These are phyloP conservation scores for Calidris pugnax DNA, from an alignment of 2,113 vertebrate species.

Conservation along the genomic window DNA sequence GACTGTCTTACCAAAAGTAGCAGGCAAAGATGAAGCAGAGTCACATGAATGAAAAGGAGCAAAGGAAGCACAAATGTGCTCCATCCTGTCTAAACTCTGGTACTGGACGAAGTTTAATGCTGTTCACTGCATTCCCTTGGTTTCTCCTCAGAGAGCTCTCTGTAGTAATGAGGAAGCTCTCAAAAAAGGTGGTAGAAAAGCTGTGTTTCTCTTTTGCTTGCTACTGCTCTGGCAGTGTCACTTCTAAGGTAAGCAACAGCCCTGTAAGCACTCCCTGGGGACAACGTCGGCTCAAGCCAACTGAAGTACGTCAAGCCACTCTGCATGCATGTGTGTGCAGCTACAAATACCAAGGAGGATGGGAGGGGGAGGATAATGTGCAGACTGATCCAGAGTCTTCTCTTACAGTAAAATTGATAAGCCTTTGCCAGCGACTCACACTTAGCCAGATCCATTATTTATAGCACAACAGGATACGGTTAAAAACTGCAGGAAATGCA, in stretches of 20 bases:
- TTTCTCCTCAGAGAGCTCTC: background rate
- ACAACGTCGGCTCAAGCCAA: background rate
- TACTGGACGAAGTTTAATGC: fast-evolving
- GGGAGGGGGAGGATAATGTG: background rate
- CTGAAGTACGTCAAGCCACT: background rate
- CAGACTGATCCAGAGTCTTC: background rate
- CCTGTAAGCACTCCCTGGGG: background rate
- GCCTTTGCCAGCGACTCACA: background rate
- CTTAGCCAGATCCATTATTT: constrained; percentile 4
- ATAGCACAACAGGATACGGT: background rate
- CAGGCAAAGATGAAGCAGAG: background rate
- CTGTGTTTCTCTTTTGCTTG: background rate
- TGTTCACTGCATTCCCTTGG: background rate
- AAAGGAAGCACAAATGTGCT: background rate
- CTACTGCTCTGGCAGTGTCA: background rate
- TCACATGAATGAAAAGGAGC: background rate
- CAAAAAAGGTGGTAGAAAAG: background rate
- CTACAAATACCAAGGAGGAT: background rate
- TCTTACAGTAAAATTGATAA: background rate
- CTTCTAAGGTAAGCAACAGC: background rate
- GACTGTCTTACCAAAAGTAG: background rate
- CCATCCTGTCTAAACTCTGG: background rate
- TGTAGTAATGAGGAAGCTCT: background rate
- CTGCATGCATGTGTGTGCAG: fast-evolving
- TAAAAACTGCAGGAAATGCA: background rate